Conservation (phyloP, 2,797 vertebrate genomes). For the Falco biarmicus region DNA sequence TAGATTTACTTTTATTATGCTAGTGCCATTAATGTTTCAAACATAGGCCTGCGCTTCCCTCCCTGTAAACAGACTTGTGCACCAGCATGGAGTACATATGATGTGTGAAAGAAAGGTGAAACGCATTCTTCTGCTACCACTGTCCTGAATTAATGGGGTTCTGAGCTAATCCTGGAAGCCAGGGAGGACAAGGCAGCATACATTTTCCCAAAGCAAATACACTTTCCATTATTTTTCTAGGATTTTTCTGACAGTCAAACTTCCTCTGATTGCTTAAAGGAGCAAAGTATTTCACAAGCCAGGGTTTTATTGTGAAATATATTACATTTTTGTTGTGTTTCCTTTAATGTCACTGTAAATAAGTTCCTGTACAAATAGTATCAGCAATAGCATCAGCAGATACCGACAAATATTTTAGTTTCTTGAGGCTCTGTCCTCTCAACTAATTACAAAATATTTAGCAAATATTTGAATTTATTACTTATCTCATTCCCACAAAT, state of each 20-base stretch:
- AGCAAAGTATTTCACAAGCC: not conserved
- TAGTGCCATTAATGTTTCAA: not conserved
- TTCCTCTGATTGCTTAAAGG: not conserved
- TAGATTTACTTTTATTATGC: not conserved
- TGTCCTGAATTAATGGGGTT: not conserved
- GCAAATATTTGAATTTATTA: constrained; percentile 80
- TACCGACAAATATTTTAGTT: not conserved
- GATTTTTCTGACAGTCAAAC: not conserved
- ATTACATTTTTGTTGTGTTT: not conserved
- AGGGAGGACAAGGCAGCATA: not conserved
- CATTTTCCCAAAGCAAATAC: not conserved
- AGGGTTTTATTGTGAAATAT: not conserved
- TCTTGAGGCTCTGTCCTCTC: constrained; percentile 53
- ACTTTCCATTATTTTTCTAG: not conserved
- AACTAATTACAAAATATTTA: constrained; percentile 75
- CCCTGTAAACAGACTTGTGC: not conserved
- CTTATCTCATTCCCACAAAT: constrained; percentile 68
- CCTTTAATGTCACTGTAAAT: not conserved
- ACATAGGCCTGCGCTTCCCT: not conserved
- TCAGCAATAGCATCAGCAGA: not conserved
- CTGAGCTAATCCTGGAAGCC: not conserved
- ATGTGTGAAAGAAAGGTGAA: not conserved
- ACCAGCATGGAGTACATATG: not conserved
- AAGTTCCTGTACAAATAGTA: not conserved
- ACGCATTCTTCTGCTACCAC: not conserved